These are phyloP conservation scores for Catharus fuscescens DNA, from an alignment of 2,113 vertebrate species.

Conservation along the genomic window DNA sequence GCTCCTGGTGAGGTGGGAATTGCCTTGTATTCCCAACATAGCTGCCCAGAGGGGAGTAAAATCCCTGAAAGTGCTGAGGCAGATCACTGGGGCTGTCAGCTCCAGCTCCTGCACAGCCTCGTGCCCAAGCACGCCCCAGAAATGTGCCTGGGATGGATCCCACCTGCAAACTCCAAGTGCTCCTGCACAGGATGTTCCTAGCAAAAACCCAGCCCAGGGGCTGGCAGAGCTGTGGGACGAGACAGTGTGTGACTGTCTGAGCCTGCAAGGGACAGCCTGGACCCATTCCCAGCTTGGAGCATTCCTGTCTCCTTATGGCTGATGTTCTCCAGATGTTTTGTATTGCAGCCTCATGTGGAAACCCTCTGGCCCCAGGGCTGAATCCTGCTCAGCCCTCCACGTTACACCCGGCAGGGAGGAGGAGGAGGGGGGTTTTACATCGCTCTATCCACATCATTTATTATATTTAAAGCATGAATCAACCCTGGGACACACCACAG, in stretches of 20 bases:
- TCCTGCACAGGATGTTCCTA: neutral
- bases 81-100: neutral
- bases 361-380: neutral
- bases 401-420: neutral
- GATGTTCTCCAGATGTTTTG: slow-evolving; percentile 65
- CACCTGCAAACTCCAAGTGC: neutral
- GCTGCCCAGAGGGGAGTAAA: neutral
- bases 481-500: neutral
- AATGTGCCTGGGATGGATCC: neutral
- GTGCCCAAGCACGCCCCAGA: accelerated
- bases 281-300: neutral
- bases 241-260: neutral
- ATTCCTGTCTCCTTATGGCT: slow-evolving; percentile 29
- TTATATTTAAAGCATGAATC: neutral
- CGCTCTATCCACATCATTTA: accelerated
- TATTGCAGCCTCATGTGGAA: slow-evolving; percentile 25
- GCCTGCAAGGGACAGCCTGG: neutral
- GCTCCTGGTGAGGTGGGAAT: neutral
- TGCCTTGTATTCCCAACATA: neutral
- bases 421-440: neutral
- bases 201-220: neutral
- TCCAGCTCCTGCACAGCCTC: neutral
- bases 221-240: neutral
- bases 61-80: neutral
- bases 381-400: neutral